Evolutionary conservation across 2,113 vertebrate genomes (phyloP).

Genomic region (Gila orcuttii): DNA sequence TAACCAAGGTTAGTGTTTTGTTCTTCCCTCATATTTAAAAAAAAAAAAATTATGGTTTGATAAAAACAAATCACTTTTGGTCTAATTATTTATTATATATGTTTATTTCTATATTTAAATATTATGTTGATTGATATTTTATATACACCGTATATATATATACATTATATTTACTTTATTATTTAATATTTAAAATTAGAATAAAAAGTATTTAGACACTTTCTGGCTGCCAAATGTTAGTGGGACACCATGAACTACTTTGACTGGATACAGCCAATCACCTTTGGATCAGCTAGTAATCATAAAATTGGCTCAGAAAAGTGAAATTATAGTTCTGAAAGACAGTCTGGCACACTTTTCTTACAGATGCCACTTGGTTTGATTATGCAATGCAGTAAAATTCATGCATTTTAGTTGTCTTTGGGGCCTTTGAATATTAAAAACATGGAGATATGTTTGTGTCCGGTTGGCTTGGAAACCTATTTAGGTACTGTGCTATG

Average conservation of each 20-base stretch:
- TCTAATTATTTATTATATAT: too few species aligned
- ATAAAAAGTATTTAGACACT: neutral
- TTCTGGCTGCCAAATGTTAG: neutral
- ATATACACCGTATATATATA: too few species aligned
- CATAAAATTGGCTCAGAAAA: neutral
- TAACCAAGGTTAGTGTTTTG: too few species aligned
- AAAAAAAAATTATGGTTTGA: too few species aligned
- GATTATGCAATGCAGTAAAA: neutral
- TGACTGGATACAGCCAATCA: neutral
- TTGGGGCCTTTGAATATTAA: neutral
- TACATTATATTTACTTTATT: neutral
- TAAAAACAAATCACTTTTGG: too few species aligned
- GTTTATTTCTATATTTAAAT: too few species aligned
- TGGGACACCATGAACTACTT: neutral
- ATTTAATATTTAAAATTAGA: neutral
- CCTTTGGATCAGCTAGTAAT: neutral
- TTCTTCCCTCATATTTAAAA: too few species aligned
- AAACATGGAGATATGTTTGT: conserved; percentile 13
- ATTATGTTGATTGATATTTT: too few species aligned
- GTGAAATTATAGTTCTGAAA: neutral
- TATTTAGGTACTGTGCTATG: conserved; percentile 41
- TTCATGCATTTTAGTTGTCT: neutral
- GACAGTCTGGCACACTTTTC: neutral
- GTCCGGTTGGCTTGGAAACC: conserved; percentile 20
- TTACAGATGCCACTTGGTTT: neutral